Percentiles rank a stretch among this genome's conserved stretches.
Evolutionary conservation across 2,113 vertebrate species (phyloP).

Genomic region (Tiliqua scincoides): DNA sequence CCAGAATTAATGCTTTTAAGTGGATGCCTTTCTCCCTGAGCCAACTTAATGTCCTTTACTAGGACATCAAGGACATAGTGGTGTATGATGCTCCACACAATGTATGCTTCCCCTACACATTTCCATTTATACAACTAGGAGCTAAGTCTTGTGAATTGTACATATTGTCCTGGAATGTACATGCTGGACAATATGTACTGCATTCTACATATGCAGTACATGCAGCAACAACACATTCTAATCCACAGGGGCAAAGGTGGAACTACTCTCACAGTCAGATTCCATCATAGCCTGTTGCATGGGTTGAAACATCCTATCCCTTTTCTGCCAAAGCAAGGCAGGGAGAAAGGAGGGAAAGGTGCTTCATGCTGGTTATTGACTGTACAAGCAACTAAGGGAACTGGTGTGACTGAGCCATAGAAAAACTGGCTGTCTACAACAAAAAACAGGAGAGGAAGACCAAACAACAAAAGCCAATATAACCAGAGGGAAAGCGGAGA

Average conservation of each 20-base stretch:
- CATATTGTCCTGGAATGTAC: too few relatives aligned
- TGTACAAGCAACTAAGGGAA: not conserved
- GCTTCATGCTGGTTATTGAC: not conserved
- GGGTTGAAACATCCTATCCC: not conserved
- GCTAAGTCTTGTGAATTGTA: not conserved
- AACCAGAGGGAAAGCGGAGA: not conserved
- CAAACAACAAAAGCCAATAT: not conserved
- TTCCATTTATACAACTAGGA: slow-evolving; percentile 2
- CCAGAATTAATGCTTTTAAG: slow-evolving; percentile 68
- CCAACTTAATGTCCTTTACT: slow-evolving; percentile 66
- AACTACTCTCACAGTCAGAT: too few relatives aligned
- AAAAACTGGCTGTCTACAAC: not conserved
- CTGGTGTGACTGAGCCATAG: not conserved
- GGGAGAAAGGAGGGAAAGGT: not conserved
- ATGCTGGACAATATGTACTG: too few relatives aligned
- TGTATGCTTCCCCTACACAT: slow-evolving; percentile 10
- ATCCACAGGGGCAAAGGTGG: too few relatives aligned
- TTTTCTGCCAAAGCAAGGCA: not conserved
- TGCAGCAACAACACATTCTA: too few relatives aligned
- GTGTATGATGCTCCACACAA: slow-evolving; percentile 23
- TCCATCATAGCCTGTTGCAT: not conserved
- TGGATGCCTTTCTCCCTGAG: slow-evolving; percentile 67
- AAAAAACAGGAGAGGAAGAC: not conserved
- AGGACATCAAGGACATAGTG: slow-evolving; percentile 63
- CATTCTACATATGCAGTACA: too few relatives aligned